Evolutionary conservation across 2,797 vertebrate genomes (phyloP), one percentile per base, ranked within the genome.

Genomic region (Buceros bicornis): DNA sequence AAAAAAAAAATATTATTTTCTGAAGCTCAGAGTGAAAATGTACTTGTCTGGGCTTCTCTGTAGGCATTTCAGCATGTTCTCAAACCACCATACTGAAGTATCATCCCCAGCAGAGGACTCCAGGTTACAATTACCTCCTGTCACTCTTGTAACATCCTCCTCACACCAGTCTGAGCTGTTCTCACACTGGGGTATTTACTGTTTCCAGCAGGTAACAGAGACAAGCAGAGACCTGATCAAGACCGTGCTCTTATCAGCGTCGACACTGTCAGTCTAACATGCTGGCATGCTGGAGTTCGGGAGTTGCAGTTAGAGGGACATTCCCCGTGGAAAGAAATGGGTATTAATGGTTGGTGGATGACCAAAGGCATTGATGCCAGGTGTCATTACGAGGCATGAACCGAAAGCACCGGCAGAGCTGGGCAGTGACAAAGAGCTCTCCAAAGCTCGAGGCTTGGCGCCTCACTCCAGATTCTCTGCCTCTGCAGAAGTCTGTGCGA

Each of bases 361-460:
- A 58, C 45, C 40, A 54, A 28, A 77, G 20, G 40, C 58, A 65
- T 22, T 11, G 3, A 26, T 1, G 3, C 6, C 2, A 2, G 26
- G 17, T 37, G 60, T 42, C 35, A 9, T 5, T 1, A 1, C 79
- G 16, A 66, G 24, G 42, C 5, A 4, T 3, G 24, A 67, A 11
- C 26, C 51, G 18, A 9, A 10, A 66, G 72, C 7, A 10, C 16
- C 2, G 3, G 25, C 42, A 62, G 31, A 51, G 12, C n/a, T 10
- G 0, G 2, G n/a, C 37, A n/a, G 50, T 13, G n/a, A 11, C 35
- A 40, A 17, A 56, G 4, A 31, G 33, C 16, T 58, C 64, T 70
- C 57, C 69, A 40, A 26, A 17, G 33, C 65, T 11, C 11, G 47
- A 51, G 42, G 19, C 60, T 50, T 26, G 19, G 50, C 29, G 66